Conservation (phyloP, 2,113 vertebrate genomes). For the Cyphomyrus discorhynchus region DNA sequence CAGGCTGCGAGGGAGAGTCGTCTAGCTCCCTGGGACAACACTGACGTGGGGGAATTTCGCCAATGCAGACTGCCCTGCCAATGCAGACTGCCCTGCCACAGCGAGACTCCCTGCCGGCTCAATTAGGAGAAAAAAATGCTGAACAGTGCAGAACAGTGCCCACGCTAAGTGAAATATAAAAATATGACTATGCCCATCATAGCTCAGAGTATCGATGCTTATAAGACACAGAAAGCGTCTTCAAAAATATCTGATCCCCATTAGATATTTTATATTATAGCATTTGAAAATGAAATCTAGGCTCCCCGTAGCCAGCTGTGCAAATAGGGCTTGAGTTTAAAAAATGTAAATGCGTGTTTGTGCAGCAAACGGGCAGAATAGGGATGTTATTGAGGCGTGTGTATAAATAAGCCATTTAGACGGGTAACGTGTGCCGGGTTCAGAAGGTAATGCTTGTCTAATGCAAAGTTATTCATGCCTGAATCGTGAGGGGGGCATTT, state of each 20-base stretch:
- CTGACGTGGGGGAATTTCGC: not conserved
- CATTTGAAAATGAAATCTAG: not conserved
- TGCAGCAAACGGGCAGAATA: not conserved
- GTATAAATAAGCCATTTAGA: not conserved
- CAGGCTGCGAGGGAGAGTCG: not conserved
- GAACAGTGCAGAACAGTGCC: not conserved
- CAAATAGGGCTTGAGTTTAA: not conserved
- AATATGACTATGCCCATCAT: not conserved
- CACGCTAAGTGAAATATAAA: not conserved
- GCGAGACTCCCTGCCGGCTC: not conserved
- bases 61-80: not conserved
- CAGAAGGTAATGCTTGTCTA: slow-evolving; percentile 10
- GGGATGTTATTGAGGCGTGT: not conserved
- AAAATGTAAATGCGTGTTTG: slow-evolving; percentile 1
- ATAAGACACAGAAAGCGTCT: not conserved
- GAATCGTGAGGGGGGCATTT: not conserved
- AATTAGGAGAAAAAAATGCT: not conserved
- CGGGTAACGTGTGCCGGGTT: not conserved
- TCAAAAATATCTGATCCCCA: not conserved
- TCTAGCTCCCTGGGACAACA: not conserved
- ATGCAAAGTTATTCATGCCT: not conserved
- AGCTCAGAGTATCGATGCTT: not conserved
- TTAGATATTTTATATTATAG: not conserved
- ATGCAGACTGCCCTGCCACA: not conserved
- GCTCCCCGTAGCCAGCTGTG: not conserved